phyloP scores from a whole-genome alignment of 2,113 vertebrate species.

The Nibea coibor region DNA sequence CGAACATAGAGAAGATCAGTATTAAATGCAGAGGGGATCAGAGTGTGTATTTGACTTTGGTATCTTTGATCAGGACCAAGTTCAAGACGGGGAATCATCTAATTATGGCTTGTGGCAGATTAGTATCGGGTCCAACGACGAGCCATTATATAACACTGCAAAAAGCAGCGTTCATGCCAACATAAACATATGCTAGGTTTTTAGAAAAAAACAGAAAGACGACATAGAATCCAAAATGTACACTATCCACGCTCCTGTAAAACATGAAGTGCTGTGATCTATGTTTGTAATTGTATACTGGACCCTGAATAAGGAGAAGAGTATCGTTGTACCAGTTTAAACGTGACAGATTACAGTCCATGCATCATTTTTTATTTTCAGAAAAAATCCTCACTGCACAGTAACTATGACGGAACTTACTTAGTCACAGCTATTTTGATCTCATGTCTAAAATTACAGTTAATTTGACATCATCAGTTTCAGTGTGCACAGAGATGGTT shows the following conservation, averaged over 20 bases:
- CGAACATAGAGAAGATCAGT: slow-evolving; percentile 35
- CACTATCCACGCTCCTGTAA: not conserved
- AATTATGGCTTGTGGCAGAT: slow-evolving; percentile 79
- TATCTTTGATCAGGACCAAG: slow-evolving; percentile 72
- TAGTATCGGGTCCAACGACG: slow-evolving; percentile 67
- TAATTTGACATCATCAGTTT: slow-evolving; percentile 6
- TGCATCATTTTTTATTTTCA: not conserved
- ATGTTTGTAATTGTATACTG: slow-evolving; percentile 5
- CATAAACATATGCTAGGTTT: slow-evolving; percentile 70
- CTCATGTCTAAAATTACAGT: not conserved
- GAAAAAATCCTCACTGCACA: not conserved
- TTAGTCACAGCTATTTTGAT: not conserved
- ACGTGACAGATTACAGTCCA: not conserved
- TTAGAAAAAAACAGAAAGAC: slow-evolving; percentile 21
- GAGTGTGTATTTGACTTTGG: slow-evolving; percentile 54
- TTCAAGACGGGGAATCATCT: slow-evolving; percentile 79
- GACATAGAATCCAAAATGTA: not conserved
- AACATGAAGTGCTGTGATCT: slow-evolving; percentile 5
- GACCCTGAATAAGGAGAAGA: not conserved
- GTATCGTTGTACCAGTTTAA: not conserved
- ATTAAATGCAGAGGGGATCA: slow-evolving; percentile 60
- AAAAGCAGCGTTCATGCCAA: slow-evolving; percentile 66
- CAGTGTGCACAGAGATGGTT: not conserved
- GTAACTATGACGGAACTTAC: not conserved
- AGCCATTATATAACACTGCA: slow-evolving; percentile 77